Conservation (phyloP, 2,113 vertebrate species). For the Psilopsiagon aurifrons region DNA sequence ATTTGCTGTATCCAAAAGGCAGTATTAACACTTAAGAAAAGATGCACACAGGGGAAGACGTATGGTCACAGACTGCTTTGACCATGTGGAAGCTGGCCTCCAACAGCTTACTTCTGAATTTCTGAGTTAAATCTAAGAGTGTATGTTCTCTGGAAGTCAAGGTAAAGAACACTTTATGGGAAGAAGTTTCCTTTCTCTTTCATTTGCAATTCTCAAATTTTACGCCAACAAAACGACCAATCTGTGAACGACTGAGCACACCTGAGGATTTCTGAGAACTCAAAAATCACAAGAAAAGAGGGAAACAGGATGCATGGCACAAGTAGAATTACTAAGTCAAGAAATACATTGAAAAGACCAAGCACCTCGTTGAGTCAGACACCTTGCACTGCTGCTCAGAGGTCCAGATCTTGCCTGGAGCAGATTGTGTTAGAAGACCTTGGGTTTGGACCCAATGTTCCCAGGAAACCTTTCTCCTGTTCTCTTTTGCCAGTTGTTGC, state of each 20-base stretch:
- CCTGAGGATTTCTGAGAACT: neutral
- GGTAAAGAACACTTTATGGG: neutral
- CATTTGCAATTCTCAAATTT: neutral
- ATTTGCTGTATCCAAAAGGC: neutral
- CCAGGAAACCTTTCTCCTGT: neutral
- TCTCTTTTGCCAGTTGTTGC: neutral
- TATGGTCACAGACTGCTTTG: neutral
- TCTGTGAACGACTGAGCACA: neutral
- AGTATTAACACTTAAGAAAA: neutral
- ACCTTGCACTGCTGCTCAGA: neutral
- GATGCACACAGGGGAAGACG: fast-evolving
- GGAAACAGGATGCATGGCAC: neutral
- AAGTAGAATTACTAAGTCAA: neutral
- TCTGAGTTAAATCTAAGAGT: neutral
- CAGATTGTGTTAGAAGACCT: neutral
- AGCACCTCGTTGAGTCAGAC: neutral
- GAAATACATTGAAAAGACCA: neutral
- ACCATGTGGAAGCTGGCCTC: neutral
- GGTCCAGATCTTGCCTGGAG: neutral
- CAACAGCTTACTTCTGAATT: neutral
- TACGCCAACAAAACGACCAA: neutral
- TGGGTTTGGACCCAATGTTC: neutral
- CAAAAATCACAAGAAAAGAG: neutral
- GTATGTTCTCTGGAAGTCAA: neutral
- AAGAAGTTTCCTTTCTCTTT: neutral